These are phyloP conservation scores for Disparrhopalites patrizii DNA, from an alignment of 2,888 invertebrate genomes.

Conservation along the genomic window DNA sequence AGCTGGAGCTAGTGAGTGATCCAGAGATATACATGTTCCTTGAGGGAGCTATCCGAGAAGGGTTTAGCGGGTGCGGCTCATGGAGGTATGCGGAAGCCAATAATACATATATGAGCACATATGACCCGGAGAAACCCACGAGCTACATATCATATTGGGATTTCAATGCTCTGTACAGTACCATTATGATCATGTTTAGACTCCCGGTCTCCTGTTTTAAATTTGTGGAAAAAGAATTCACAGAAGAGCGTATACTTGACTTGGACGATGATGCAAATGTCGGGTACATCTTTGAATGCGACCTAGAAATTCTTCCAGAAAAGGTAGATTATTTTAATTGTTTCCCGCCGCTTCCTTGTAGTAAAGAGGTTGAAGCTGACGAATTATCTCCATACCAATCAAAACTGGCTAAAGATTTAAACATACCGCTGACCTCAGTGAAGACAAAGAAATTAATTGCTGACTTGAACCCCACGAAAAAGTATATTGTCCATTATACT, in stretches of 20 bases:
- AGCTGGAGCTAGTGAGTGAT: neutral
- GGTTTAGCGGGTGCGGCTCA: neutral
- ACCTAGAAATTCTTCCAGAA: neutral
- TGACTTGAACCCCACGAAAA: too few species aligned
- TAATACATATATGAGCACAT: neutral
- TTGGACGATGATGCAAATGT: neutral
- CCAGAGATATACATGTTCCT: neutral
- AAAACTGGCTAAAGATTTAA: too few species aligned
- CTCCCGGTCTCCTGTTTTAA: neutral
- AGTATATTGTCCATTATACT: too few species aligned
- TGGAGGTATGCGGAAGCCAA: neutral
- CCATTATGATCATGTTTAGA: neutral
- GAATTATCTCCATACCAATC: too few species aligned
- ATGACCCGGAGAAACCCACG: neutral
- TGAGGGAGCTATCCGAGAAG: slow-evolving; percentile 2
- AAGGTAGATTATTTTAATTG: neutral
- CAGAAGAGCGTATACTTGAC: neutral
- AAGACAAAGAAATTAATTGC: too few species aligned
- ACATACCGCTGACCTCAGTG: too few species aligned
- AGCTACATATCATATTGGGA: slow-evolving; percentile 2
- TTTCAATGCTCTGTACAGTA: neutral
- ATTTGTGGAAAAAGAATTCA: too few species aligned
- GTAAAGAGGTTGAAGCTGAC: too few species aligned
- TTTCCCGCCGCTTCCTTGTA: too few species aligned
- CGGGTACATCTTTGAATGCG: neutral